Evolutionary conservation across 2,113 vertebrate species (phyloP).

Genomic region (Dendropsophus ebraccatus): DNA sequence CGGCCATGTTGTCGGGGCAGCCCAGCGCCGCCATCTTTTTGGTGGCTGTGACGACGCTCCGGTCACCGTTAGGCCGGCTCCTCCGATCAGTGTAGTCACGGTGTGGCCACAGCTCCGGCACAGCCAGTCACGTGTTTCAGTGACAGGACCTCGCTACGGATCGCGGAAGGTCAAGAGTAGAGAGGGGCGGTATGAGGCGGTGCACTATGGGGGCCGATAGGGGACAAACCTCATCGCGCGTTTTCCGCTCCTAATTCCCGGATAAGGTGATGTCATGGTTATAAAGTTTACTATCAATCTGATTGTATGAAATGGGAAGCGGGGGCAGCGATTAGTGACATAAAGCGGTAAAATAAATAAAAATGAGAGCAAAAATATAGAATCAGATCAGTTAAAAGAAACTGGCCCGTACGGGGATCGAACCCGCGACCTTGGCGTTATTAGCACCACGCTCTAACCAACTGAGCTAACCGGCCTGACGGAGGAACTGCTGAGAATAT

Average conservation of each 20-base stretch:
- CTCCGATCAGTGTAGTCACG: neutral
- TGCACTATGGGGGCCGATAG: neutral
- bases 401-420: too few relatives aligned
- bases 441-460: too few relatives aligned
- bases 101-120: neutral
- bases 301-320: too few relatives aligned
- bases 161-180: constrained; percentile 11
- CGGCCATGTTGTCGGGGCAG: constrained; percentile 81
- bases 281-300: too few relatives aligned
- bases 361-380: too few relatives aligned
- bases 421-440: too few relatives aligned
- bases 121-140: constrained; percentile 1
- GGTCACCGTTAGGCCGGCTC: neutral
- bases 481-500: too few relatives aligned
- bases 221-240: neutral
- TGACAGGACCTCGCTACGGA: neutral
- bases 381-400: too few relatives aligned
- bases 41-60: neutral
- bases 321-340: too few relatives aligned
- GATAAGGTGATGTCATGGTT: neutral
- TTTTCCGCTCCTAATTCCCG: neutral
- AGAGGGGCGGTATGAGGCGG: neutral
- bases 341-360: too few relatives aligned
- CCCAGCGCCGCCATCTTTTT: constrained; percentile 37
- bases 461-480: too few relatives aligned